Evolutionary conservation across 1,140 invertebrate genomes (phyloP), one percentile per base, ranked within the genome.

Genomic region (Aricia agestis): DNA sequence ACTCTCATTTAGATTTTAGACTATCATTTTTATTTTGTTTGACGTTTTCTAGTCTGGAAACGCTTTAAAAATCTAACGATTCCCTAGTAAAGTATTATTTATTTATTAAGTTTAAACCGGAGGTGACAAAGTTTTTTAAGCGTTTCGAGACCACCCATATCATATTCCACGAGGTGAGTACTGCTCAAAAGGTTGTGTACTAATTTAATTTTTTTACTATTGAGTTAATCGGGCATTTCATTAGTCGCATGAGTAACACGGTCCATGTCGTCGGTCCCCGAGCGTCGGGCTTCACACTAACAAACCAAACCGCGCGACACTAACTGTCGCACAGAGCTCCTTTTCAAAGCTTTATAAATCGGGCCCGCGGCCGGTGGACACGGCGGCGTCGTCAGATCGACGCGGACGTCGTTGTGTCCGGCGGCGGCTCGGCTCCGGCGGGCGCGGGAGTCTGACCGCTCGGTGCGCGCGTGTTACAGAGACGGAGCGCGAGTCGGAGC

Each of bases 401-500:
- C n/a, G n/a, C n/a, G n/a, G n/a, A n/a, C n/a, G n/a, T n/a, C 32
- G 31, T n/a, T n/a, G 6, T 10, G 15, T 32, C 3, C 66, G 6
- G 1, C 25, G 15, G 32, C 7, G 11, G n/a, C 5, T 17, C 17
- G 11, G 3, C 66, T 3, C 25, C 3, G 25, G 25, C 25, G 25
- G 15, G 5, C n/a, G 36, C 66, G 6, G n/a, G n/a, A 15, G 13
- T 9, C 2, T 66, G 17, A 25, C 18, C 13, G 18, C 18, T 66
- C 13, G 18, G 32, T 31, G 70, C 6, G 2, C 13, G 36, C 66
- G 71, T 69, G 93, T 36, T 93, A 66, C 93, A 97, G 96, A 97
- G 75, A 96, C 96, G 74, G 95, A 96, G 82, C 96, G 96, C 82
- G 95, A 95, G 79, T 92, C 93, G 57, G 95, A 96, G 86, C 95